phyloP scores from a whole-genome alignment of 2,797 vertebrate genomes.

The Holocentrus rufus region DNA sequence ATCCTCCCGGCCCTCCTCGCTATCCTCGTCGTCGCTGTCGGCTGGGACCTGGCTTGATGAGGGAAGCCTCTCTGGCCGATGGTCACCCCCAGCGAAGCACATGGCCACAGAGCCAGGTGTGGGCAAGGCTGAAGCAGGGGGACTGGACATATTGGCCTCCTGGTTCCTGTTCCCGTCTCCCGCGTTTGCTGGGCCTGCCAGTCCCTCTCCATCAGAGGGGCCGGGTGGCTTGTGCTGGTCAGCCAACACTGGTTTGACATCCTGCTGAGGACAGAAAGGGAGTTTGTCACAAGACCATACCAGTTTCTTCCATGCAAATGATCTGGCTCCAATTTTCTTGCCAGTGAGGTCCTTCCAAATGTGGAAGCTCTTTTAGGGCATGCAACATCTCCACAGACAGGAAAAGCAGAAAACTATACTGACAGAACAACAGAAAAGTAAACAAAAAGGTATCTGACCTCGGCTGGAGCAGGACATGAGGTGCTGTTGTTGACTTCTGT shows the following conservation, averaged over 20 bases:
- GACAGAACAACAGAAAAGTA: neutral
- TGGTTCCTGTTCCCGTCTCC: constrained; percentile 68
- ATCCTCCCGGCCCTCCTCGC: constrained; percentile 78
- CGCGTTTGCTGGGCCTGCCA: constrained; percentile 62
- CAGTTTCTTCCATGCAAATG: constrained; percentile 1
- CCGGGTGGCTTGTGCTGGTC: constrained; percentile 75
- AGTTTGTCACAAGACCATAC: constrained; percentile 2
- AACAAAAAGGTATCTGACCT: constrained; percentile 68
- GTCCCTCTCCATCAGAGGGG: constrained; percentile 70
- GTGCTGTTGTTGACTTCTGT: constrained; percentile 79
- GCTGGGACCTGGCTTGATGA: constrained; percentile 70
- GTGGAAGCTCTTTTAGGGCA: constrained; percentile 6
- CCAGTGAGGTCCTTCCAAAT: constrained; percentile 12
- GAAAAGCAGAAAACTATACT: neutral
- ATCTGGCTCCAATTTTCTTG: constrained; percentile 9
- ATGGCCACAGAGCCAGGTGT: constrained; percentile 65
- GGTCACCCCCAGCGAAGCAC: constrained; percentile 61
- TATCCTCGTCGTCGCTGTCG: constrained; percentile 81
- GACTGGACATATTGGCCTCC: constrained; percentile 72
- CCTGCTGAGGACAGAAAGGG: constrained; percentile 67
- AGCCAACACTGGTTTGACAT: constrained; percentile 65
- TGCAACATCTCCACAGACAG: neutral
- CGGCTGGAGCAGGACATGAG: constrained; percentile 71
- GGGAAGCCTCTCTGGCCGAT: constrained; percentile 66
- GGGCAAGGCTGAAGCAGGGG: constrained; percentile 60